These are phyloP conservation scores for Anhinga anhinga DNA, from an alignment of 2,113 vertebrate genomes.

Conservation along the genomic window DNA sequence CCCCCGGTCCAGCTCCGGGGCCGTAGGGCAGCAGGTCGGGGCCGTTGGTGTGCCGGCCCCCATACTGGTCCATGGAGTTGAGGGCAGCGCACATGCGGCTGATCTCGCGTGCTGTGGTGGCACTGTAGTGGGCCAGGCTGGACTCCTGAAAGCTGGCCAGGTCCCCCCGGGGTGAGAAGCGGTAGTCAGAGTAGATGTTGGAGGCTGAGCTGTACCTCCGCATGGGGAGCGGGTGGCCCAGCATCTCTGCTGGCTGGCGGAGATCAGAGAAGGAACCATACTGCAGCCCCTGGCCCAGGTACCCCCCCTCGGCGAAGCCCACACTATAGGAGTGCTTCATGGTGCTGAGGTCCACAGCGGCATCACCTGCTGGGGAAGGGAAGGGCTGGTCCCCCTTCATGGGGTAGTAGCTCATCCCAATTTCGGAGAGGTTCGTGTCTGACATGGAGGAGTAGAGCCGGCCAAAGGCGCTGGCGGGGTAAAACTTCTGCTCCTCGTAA, in stretches of 20 bases:
- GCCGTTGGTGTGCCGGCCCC: constrained; percentile 81
- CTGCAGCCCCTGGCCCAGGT: constrained; percentile 88
- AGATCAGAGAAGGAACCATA: constrained; percentile 96
- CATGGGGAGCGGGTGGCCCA: constrained; percentile 85
- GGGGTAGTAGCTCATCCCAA: constrained; percentile 82
- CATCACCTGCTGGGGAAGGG: constrained; percentile 75
- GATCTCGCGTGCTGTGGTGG: constrained; percentile 95
- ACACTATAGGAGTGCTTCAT: constrained; percentile 88
- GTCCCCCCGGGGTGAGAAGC: constrained; percentile 81
- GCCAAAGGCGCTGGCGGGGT: constrained; percentile 73
- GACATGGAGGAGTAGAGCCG: constrained; percentile 94
- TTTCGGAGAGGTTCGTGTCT: constrained; percentile 90
- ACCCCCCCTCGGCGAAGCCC: constrained; percentile 80
- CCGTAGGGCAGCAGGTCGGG: constrained; percentile 86
- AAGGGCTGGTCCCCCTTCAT: constrained; percentile 82
- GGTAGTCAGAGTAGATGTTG: constrained; percentile 92
- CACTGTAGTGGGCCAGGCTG: constrained; percentile 94
- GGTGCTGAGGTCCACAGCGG: constrained; percentile 87
- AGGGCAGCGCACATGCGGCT: constrained; percentile 97
- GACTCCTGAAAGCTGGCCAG: constrained; percentile 85
- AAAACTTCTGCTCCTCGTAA: constrained; percentile 81
- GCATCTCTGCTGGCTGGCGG: constrained; percentile 85
- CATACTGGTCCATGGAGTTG: constrained; percentile 93
- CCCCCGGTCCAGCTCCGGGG: constrained; percentile 68
- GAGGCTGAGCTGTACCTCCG: constrained; percentile 93